Conservation (phyloP, 2,113 vertebrate genomes). For the Tychaedon coryphoeus region DNA sequence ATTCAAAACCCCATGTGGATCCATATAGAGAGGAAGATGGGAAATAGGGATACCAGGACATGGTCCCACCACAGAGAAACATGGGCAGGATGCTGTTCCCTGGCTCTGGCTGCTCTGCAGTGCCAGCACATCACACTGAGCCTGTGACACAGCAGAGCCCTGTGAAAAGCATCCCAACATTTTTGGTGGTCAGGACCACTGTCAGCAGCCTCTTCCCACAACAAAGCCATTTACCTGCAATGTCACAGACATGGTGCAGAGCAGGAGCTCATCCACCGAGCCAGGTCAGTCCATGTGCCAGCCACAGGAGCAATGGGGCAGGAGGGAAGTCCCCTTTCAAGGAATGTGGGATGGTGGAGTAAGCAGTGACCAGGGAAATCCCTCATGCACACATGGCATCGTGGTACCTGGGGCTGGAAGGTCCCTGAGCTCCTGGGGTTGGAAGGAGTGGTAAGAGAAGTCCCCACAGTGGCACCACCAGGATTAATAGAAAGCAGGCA, state of each 20-base stretch:
- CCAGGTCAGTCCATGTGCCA: not conserved
- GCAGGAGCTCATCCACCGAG: rapidly evolving
- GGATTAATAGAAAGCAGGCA: not conserved
- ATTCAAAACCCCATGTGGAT: not conserved
- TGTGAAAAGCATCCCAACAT: not conserved
- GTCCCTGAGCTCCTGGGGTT: not conserved
- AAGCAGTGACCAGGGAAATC: not conserved
- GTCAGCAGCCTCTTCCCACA: not conserved
- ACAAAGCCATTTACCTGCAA: not conserved
- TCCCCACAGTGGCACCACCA: rapidly evolving
- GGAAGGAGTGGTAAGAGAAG: not conserved
- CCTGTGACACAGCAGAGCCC: not conserved
- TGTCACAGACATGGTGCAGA: rapidly evolving
- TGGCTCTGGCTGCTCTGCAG: not conserved
- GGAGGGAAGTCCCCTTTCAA: not conserved
- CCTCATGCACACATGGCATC: rapidly evolving
- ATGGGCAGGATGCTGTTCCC: not conserved
- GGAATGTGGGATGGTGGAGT: rapidly evolving
- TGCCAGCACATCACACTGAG: not conserved
- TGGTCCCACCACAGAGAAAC: too few species aligned
- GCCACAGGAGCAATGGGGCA: not conserved
- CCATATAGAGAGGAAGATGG: rapidly evolving
- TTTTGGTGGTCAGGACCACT: not conserved
- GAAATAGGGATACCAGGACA: not conserved
- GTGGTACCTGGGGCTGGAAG: rapidly evolving